Evolutionary conservation across 2,797 vertebrate species (phyloP).

Genomic region (Miichthys miiuy): DNA sequence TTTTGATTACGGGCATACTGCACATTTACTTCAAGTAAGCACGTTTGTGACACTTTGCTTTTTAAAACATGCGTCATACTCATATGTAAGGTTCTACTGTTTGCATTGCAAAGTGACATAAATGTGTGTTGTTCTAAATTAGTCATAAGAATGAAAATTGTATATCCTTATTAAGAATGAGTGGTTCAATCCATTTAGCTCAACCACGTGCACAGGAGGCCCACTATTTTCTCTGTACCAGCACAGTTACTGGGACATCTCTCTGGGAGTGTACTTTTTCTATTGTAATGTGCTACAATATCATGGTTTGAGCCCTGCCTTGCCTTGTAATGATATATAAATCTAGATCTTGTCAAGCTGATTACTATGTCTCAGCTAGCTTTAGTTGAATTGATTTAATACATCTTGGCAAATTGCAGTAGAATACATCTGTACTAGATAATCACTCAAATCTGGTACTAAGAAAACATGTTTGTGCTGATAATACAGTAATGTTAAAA

Average conservation of each 20-base stretch:
- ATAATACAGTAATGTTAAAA: slow-evolving; percentile 10
- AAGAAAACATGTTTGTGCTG: not conserved
- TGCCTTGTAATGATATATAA: slow-evolving; percentile 28
- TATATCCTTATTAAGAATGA: slow-evolving; percentile 7
- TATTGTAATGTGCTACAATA: slow-evolving; percentile 30
- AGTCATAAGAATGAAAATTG: slow-evolving; percentile 10
- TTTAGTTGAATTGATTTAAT: slow-evolving; percentile 49
- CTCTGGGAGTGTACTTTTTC: slow-evolving; percentile 5
- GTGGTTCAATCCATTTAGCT: slow-evolving; percentile 46
- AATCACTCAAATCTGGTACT: slow-evolving; percentile 19
- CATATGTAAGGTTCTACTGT: not conserved
- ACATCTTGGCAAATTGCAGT: slow-evolving; percentile 19
- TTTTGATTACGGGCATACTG: slow-evolving; percentile 16
- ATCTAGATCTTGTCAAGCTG: slow-evolving; percentile 32
- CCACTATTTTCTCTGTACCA: slow-evolving; percentile 23
- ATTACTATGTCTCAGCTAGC: slow-evolving; percentile 24
- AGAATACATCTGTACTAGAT: not conserved
- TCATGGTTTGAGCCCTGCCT: slow-evolving; percentile 20
- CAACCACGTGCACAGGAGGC: slow-evolving; percentile 40
- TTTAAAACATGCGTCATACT: not conserved
- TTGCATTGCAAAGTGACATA: slow-evolving; percentile 24
- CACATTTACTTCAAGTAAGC: slow-evolving; percentile 9
- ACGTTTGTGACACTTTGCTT: slow-evolving; percentile 33
- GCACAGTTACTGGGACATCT: slow-evolving; percentile 26
- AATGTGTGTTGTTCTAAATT: slow-evolving; percentile 4